Base-by-base conservation (phyloP, 2,797 vertebrate species). In the Australoheros facetus region DNA sequence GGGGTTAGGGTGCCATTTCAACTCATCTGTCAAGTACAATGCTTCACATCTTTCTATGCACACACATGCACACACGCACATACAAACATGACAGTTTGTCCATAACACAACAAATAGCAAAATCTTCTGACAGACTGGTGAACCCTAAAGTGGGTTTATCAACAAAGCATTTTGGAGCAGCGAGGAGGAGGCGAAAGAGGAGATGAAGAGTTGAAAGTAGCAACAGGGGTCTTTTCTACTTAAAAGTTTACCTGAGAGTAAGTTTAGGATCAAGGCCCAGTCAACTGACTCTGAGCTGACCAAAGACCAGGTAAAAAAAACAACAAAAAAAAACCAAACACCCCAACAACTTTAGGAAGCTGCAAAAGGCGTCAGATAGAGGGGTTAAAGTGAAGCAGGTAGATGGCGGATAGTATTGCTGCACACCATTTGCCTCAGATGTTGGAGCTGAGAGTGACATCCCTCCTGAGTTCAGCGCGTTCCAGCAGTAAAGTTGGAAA, bases 121-220 rank as follows among this genome's bases (percentile, higher is more conserved):
- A 81, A 71, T 90, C 71, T 77, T 84, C 70, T 57, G 64, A 85
- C 80, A 71, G 75, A 80, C 78, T 30, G 28, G 42, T 74, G 73
- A 73, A 83, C 86, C 80, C 77, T 73, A 71, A 84, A 84, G 81
- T 79, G 73, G 75, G 59, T 87, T 90, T 92, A 91, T 92, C 85
- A 90, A 87, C 85, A 88, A 91, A 89, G 78, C 66, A 60, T 56
- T 84, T 78, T 66, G 45, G 64, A 28, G 83, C 75, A 59, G 79
- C 21, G 62, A 71, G 72, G 72, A 79, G 59, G 54, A 77, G 60
- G 26, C 70, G 6, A 57, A 78, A 26, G 48, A 59, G 2, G 21
- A 74, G 81, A 83, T 82, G 73, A 83, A 84, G 57, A 88, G 87
- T 87, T 91, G 75, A 93, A 92, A 88, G 88, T 73, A 84, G 82